A percentile compares a stretch with the other conserved stretches of the same genome.
These are phyloP conservation scores for Forbesichthys papilliferus DNA, from an alignment of 2,113 vertebrate species.

Conservation along the genomic window DNA sequence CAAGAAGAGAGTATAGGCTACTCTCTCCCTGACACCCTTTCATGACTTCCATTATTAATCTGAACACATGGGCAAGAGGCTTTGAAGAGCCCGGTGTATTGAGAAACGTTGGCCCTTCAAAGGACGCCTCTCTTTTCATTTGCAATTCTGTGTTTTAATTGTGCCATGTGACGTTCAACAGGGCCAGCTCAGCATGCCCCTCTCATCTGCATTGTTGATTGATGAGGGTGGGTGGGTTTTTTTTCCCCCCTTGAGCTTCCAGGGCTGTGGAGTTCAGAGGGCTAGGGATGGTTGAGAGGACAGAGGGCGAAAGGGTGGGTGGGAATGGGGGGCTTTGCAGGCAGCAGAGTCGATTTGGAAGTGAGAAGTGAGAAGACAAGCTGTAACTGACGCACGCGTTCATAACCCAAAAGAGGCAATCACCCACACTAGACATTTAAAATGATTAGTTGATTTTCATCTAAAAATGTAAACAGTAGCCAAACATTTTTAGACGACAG, in stretches of 20 bases:
- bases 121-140: conserved; percentile 65
- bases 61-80: conserved; percentile 47
- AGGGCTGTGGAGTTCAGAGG: conserved; percentile 48
- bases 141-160: conserved; percentile 67
- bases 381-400: conserved; percentile 26
- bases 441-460: conserved; percentile 34
- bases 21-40: conserved; percentile 38
- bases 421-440: conserved; percentile 32
- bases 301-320: neutral
- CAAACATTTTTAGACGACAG: neutral
- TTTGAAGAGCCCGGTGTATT: conserved; percentile 52
- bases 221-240: conserved; percentile 38
- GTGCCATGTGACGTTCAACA: conserved; percentile 65
- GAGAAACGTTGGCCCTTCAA: conserved; percentile 44
- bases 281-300: conserved; percentile 17
- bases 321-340: neutral
- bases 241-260: conserved; percentile 67
- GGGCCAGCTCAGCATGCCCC: conserved; percentile 50
- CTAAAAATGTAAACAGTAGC: neutral
- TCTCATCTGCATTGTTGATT: conserved; percentile 66
- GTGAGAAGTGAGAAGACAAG: conserved; percentile 25
- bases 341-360: conserved; percentile 30
- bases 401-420: conserved; percentile 44
- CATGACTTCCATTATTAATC: conserved; percentile 65
- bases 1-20: conserved; percentile 16